Base-by-base conservation (phyloP, 2,888 invertebrate genomes). In the Sylvicola cinctus region DNA sequence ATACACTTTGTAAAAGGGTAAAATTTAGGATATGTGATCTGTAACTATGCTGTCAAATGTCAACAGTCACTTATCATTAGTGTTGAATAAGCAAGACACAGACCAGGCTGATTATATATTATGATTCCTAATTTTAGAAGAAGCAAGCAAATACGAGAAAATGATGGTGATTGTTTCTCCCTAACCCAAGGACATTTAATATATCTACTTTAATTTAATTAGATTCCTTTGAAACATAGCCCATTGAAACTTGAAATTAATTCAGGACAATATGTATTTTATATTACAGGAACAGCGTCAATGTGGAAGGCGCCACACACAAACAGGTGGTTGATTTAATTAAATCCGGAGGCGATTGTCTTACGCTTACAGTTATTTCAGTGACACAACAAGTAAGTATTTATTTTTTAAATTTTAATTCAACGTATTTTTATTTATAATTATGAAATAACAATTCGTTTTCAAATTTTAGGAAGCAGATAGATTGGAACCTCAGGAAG, bases 281-380 rank as follows among this genome's bases (percentile, higher is more conserved):
- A 52, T 54, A 44, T 70, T 71, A n/a, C 65, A 93, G 96, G 43
- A 98, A 98, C 68, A 84, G 84, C 44, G 83, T 85, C 41, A 93
- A 85, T 62, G 98, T 98, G 11, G 98, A 98, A 65, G 98, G 98
- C 33, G 80, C 96, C n/a, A 96, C 96, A 28, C 98, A 98, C 62
- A 88, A 95, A 50, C 95, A 96, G 63, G 98, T 98, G 41, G 98
- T 98, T 30, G 98, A 99, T 62, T 70, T 96, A 45, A 98, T 98
- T 49, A 96, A 96, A 59, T 93, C 95, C 11, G 96, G 98, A 3
- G 96, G 96, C 13, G 96, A 99, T 61, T 84, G 84, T 42, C 69
- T 99, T 42, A 88, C 87, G 16, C 70, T 98, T 36, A 91, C 95
- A 39, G 96, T 95, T 41, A 90, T 93, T 49, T 93, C 93, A 40